Conservation (phyloP, 2,797 vertebrate species). For the Leptoclinus maculatus region DNA sequence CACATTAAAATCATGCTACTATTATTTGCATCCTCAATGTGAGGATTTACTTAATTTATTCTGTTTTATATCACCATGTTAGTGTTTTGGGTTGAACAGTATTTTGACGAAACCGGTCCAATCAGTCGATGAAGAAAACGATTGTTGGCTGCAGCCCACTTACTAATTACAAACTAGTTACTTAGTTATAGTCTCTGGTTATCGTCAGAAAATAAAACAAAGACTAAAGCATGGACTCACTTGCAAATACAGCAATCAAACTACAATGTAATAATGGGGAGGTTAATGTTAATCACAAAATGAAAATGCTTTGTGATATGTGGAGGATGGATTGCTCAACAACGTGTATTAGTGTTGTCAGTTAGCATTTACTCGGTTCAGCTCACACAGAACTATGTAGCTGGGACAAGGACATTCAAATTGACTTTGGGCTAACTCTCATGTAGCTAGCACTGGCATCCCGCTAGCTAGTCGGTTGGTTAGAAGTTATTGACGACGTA, state of each 20-base stretch:
- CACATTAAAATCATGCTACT: not conserved
- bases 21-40: not conserved
- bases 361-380: not conserved
- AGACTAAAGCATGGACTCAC: not conserved
- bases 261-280: not conserved
- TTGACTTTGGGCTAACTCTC: not conserved
- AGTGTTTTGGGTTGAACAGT: not conserved
- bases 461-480: not conserved
- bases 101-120: not conserved
- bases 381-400: not conserved
- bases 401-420: not conserved
- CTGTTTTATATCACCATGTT: not conserved
- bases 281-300: not conserved
- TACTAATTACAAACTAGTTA: not conserved
- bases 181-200: not conserved
- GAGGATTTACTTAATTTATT: not conserved
- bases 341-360: not conserved
- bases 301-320: not conserved
- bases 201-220: not conserved
- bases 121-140: not conserved
- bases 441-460: not conserved
- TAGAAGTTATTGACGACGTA: rapidly evolving
- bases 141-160: not conserved
- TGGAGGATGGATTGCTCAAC: not conserved
- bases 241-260: not conserved